phyloP scores from a whole-genome alignment of 2,888 invertebrate species.

The Phymatocera aterrima region DNA sequence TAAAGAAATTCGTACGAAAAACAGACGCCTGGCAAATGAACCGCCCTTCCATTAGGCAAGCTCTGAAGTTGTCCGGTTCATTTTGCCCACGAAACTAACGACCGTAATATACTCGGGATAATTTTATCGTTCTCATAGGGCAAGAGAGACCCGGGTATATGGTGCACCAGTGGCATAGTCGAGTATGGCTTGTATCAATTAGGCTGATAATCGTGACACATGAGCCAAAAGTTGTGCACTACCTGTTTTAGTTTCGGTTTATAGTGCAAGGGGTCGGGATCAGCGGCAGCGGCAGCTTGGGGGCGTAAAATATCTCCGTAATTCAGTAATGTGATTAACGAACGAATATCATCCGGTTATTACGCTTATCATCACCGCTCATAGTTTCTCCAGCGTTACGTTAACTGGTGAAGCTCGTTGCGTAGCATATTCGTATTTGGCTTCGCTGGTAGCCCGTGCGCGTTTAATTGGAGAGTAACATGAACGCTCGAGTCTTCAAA shows the following conservation, averaged over 20 bases:
- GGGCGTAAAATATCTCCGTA: constrained; percentile 11
- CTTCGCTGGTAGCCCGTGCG: neutral
- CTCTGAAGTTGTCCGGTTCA: neutral
- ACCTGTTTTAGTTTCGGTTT: constrained; percentile 25
- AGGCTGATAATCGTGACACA: constrained; percentile 29
- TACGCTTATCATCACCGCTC: neutral
- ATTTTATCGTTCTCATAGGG: constrained; percentile 21
- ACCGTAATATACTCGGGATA: constrained; percentile 4
- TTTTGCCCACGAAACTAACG: neutral
- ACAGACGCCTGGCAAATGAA: neutral
- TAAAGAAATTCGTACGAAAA: neutral
- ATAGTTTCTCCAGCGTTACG: neutral
- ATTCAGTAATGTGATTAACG: constrained; percentile 10
- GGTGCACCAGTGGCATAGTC: neutral
- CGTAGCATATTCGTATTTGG: constrained; percentile 13
- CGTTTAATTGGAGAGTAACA: constrained; percentile 17
- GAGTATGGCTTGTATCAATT: constrained; percentile 42
- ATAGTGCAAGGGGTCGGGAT: neutral
- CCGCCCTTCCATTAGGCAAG: neutral
- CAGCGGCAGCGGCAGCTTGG: no score
- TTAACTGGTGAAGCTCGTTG: no score
- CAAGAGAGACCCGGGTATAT: neutral
- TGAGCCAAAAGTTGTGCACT: constrained; percentile 7
- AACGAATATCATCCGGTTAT: constrained; percentile 2
- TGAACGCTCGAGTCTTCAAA: neutral